Evolutionary conservation across 2,797 vertebrate species (phyloP).

Genomic region (Siniperca scherzeri): DNA sequence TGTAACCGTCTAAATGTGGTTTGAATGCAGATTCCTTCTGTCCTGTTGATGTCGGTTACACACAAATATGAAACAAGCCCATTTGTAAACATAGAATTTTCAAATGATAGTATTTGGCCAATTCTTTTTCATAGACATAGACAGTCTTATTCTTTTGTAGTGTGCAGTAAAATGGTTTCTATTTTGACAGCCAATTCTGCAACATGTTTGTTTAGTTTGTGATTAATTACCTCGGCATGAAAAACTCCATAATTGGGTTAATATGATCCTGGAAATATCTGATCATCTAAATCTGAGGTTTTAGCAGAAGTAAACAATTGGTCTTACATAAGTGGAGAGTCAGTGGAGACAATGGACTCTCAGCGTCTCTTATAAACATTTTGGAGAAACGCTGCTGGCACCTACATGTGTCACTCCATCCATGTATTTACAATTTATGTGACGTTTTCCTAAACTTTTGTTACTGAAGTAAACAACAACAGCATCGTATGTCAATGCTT

Average conservation of each 20-base stretch:
- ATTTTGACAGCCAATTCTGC: background rate
- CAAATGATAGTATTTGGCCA: background rate
- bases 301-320: background rate
- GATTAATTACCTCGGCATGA: background rate
- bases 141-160: background rate
- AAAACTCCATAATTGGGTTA: background rate
- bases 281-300: background rate
- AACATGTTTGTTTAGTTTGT: background rate
- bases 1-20: background rate
- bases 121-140: background rate
- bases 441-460: too few relatives aligned
- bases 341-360: background rate
- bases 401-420: background rate
- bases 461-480: background rate
- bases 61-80: background rate
- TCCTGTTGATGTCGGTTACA: background rate
- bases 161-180: background rate
- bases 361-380: background rate
- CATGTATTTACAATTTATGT: background rate
- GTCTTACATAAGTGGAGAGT: background rate
- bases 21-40: slow-evolving; percentile 14
- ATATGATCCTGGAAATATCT: background rate
- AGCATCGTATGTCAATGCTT: too few relatives aligned
- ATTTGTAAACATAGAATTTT: background rate
- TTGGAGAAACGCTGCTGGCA: background rate